Evolutionary conservation across 2,888 invertebrate species (phyloP).

Genomic region (Luperina nickerlii): DNA sequence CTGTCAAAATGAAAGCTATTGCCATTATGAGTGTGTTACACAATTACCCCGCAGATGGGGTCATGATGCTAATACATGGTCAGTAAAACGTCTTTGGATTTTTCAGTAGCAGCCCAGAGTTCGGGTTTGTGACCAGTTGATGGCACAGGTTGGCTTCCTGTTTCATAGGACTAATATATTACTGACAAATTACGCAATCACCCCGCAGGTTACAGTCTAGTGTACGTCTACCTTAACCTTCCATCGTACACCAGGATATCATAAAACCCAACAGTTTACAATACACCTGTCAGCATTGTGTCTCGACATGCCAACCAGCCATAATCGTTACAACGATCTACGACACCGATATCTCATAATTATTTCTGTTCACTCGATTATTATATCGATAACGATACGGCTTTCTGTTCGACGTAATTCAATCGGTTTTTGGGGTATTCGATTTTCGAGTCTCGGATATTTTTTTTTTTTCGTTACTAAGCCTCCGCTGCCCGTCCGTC

Average conservation of each 20-base stretch:
- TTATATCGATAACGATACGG: conserved; percentile 67
- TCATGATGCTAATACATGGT: not conserved
- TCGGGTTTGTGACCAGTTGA: not conserved
- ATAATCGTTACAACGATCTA: conserved; percentile 70
- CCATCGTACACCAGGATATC: conserved; percentile 62
- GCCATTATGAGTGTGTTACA: not conserved
- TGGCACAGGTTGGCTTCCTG: not conserved
- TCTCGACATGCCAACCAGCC: conserved; percentile 74
- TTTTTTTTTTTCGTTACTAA: not conserved
- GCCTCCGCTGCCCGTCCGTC: no score
- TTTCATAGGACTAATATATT: not conserved
- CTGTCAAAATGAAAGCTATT: not conserved
- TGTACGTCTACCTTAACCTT: conserved; percentile 27
- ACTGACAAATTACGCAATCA: not conserved
- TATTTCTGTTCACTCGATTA: conserved; percentile 65
- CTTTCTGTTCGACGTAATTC: conserved; percentile 63
- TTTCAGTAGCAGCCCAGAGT: not conserved
- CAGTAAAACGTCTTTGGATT: no score
- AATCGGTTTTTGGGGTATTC: conserved; percentile 54
- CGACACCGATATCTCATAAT: conserved; percentile 67
- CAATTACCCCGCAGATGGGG: not conserved
- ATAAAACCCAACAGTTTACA: conserved; percentile 73
- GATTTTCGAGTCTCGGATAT: conserved; percentile 35
- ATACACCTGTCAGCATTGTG: conserved; percentile 72
- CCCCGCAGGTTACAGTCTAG: not conserved